Evolutionary conservation across 1,140 invertebrate genomes (phyloP).

Genomic region (Nebria ingens): DNA sequence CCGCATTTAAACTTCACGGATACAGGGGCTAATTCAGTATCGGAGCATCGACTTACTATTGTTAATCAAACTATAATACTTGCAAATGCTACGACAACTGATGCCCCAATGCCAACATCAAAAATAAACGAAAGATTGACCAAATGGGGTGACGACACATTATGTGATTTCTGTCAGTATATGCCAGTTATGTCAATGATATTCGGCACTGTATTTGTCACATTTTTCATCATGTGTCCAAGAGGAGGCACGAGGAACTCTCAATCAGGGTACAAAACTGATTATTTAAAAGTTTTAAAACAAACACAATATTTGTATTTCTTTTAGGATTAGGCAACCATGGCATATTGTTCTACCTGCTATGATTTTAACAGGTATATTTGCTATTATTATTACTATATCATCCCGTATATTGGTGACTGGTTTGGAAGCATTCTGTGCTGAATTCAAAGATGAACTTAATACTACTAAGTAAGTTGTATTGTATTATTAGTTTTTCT

Average conservation of each 20-base stretch:
- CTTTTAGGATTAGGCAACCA: constrained; percentile 13
- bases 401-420: background rate
- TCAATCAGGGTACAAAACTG: background rate
- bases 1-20: too few species aligned
- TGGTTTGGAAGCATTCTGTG: constrained; percentile 9
- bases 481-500: constrained; percentile 2
- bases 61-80: background rate
- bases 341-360: constrained; percentile 17
- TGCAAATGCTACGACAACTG: background rate
- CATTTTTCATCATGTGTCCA: constrained; percentile 14
- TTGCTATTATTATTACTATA: constrained; percentile 11
- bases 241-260: constrained; percentile 15
- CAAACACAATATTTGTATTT: background rate
- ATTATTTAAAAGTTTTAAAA: background rate
- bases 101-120: background rate
- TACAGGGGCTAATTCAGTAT: too few species aligned
- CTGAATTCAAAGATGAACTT: constrained; percentile 9
- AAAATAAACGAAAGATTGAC: background rate
- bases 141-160: constrained; percentile 7
- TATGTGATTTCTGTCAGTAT: constrained; percentile 16
- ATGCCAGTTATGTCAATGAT: constrained; percentile 15
- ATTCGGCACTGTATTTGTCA: constrained; percentile 12
- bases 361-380: constrained; percentile 12
- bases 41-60: too few species aligned
- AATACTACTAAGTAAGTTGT: constrained; percentile 11